Base-by-base conservation (phyloP, 30 jellyfish, hydroid and myxozoan species). In the Phacellophora camtschatica region DNA sequence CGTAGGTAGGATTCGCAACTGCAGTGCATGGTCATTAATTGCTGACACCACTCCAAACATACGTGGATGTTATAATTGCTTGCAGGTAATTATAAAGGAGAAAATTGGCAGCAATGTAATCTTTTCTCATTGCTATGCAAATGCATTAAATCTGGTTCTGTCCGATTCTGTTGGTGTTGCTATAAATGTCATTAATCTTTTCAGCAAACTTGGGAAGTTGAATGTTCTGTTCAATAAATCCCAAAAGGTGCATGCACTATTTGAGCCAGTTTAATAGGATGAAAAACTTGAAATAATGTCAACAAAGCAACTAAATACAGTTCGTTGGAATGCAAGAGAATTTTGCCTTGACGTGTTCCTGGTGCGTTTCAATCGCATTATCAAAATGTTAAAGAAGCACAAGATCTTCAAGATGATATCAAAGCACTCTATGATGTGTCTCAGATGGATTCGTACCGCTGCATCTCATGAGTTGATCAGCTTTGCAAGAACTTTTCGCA, bases 21-120 rank as follows among this genome's bases (percentile, higher is more conserved):
- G 57, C 57, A 43, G 57, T 18, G 57, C 57, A 43, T 43, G 57
- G 57, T 43, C 57, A 43, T 43, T 43, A 23, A 43, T 43, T 43
- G 57, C 57, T 43, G 83, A 69, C 43, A 69, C 83, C 66, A 69
- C 83, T 7, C 67, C 69, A 5, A 62, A 62, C 23, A 62, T 62
- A 55, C 16, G 30, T n/a, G 77, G 77, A 22, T 35, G 7, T 36
- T 66, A 66, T 12, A 66, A n/a, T n/a, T n/a, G n/a, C 37, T 28
- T 67, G 75, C 56, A 62, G 31, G 53, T 22, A 19, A 62, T 62
- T 28, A 62, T 62, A 27, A 27, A 27, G 20, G 66, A 37, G 82
- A 46, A 39, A 22, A 46, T 46, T 27, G 65, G 82, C n/a, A n/a
- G n/a, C n/a, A n/a, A n/a, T 39, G 66, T 67, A 37, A n/a, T 67